These are phyloP conservation scores for Hedya salicella DNA, from an alignment of 2,888 invertebrate genomes.

Conservation along the genomic window DNA sequence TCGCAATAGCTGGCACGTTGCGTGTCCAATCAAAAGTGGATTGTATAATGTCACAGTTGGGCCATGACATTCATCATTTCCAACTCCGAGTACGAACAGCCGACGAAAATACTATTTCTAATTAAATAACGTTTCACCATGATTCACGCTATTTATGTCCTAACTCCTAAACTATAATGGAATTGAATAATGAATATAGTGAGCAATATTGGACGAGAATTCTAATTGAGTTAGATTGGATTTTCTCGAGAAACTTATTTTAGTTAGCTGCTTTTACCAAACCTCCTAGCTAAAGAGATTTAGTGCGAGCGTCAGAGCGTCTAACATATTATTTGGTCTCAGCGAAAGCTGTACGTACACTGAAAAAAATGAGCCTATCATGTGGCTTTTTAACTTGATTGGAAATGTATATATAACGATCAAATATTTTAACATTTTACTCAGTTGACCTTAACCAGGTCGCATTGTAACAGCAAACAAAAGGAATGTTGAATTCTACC, in stretches of 20 bases:
- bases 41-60: conserved; percentile 42
- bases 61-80: conserved; percentile 41
- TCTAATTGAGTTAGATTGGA: conserved; percentile 1
- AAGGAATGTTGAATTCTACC: too few relatives aligned
- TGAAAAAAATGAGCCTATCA: too few relatives aligned
- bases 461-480: too few relatives aligned
- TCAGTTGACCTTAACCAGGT: too few relatives aligned
- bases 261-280: not conserved
- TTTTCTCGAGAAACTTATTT: not conserved
- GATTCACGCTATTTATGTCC: conserved; percentile 9
- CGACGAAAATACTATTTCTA: conserved; percentile 35
- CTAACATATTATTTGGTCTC: too few relatives aligned
- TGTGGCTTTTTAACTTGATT: too few relatives aligned
- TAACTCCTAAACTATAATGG: not conserved
- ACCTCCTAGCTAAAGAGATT: not conserved
- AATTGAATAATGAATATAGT: conserved; percentile 7
- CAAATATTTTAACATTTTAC: too few relatives aligned
- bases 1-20: conserved; percentile 34
- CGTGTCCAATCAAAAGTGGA: conserved; percentile 44
- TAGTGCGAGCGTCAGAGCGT: too few relatives aligned
- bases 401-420: too few relatives aligned
- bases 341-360: too few relatives aligned
- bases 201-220: conserved; percentile 1
- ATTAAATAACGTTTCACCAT: conserved; percentile 27
- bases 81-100: conserved; percentile 24